Percentiles rank a stretch among this genome's conserved stretches.
phyloP scores from a whole-genome alignment of 2,113 vertebrate species.

The Leiothrix lutea region DNA sequence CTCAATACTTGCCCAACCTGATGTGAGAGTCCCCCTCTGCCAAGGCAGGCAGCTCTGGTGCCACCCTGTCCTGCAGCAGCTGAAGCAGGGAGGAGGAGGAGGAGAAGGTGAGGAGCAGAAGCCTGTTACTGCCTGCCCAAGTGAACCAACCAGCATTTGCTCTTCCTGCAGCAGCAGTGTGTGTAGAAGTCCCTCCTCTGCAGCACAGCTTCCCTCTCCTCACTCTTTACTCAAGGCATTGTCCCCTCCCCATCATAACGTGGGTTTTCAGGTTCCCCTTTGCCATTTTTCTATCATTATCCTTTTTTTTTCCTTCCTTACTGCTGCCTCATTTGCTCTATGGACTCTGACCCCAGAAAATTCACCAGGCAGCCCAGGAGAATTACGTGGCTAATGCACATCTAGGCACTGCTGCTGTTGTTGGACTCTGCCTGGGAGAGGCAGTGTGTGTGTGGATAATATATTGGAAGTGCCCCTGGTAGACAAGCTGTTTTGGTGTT shows the following conservation, averaged over 20 bases:
- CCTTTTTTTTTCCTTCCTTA: background rate
- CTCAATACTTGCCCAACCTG: conserved; percentile 29
- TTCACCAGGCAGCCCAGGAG: background rate
- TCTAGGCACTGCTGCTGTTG: background rate
- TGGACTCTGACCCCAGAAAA: background rate
- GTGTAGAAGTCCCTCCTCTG: background rate
- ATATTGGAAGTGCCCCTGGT: background rate
- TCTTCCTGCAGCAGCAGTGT: background rate
- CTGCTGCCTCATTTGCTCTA: background rate
- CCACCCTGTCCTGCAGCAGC: conserved; percentile 27
- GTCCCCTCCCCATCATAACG: background rate
- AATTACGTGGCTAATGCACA: accelerated
- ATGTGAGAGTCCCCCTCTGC: conserved; percentile 10
- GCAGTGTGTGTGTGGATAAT: background rate
- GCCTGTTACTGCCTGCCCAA: conserved; percentile 22
- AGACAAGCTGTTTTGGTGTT: background rate
- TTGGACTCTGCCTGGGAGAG: background rate
- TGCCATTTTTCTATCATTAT: background rate
- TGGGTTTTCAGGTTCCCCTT: background rate
- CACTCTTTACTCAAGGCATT: background rate
- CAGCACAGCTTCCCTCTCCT: background rate
- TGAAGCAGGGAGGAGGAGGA: background rate
- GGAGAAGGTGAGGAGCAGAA: background rate
- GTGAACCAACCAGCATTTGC: background rate
- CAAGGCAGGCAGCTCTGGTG: background rate